These are phyloP conservation scores for Eledone cirrhosa DNA, from an alignment of 2,888 invertebrate genomes.

Conservation along the genomic window DNA sequence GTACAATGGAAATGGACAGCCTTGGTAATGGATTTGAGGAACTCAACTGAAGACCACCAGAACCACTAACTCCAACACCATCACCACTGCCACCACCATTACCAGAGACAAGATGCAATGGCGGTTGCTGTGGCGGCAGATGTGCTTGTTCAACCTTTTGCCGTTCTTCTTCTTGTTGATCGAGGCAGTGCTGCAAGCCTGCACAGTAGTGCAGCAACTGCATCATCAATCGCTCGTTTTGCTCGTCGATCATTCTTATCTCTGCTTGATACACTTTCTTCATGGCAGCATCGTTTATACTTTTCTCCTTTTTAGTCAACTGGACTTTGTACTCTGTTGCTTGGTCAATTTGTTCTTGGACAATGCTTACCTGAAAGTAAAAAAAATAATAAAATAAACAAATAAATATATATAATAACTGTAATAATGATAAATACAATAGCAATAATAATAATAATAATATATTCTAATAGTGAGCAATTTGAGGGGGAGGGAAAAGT, in stretches of 20 bases:
- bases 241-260: constrained; percentile 79
- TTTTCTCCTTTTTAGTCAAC: constrained; percentile 68
- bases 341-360: constrained; percentile 79
- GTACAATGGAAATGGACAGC: too few relatives aligned
- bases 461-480: too few relatives aligned
- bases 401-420: too few relatives aligned
- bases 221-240: constrained; percentile 89
- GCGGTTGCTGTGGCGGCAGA: neutral
- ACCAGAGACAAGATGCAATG: neutral
- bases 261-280: constrained; percentile 55
- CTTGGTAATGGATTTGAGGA: too few relatives aligned
- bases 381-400: neutral
- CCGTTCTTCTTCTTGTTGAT: constrained; percentile 63
- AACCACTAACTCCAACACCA: neutral
- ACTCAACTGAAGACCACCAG: neutral
- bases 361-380: constrained; percentile 75
- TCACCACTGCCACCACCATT: neutral
- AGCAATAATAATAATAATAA: too few relatives aligned
- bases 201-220: constrained; percentile 95
- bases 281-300: constrained; percentile 51
- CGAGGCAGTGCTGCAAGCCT: constrained; percentile 85
- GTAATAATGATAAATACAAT: too few relatives aligned
- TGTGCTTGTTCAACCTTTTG: constrained; percentile 30
- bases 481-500: too few relatives aligned
- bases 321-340: constrained; percentile 74